Evolutionary conservation across 2,113 vertebrate genomes (phyloP), one percentile per base, ranked within the genome.

Genomic region (Bos javanicus): DNA sequence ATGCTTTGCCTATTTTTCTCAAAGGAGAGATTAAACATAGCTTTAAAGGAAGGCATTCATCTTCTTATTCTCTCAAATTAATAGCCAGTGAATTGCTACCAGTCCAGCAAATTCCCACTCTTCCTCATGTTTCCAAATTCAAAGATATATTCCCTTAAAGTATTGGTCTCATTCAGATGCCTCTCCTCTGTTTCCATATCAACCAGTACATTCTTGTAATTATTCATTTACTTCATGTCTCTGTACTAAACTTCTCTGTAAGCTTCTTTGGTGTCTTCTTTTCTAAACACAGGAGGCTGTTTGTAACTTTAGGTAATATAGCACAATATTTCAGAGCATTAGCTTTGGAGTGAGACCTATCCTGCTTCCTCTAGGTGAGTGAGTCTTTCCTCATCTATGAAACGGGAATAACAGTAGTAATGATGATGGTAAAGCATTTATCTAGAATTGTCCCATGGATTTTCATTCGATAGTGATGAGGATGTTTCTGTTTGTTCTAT

Each of bases 21-120:
- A n/a, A 92, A 93, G n/a, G 56, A 92, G n/a, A 85, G 23, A 89
- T 95, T 91, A 64, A 87, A 30, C 82, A 23, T 82, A 90, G 60
- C 30, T 97, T 94, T 71, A 95, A 86, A 87, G 46, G 30, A 96
- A 91, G 28, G 13, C 57, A 84, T 33, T 86, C 64, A 23, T 92
- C 23, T 64, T 87, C 25, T 46, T 91, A 6, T 80, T 94, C 67
- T 86, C 3, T 83, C 50, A 64, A 52, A 81, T 74, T 76, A 62
- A 50, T 80, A 64, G 23, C 78, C 48, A 36, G 82, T 43, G 67
- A 54, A 57, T 86, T 91, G 10, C n/a, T 67, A 54, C 26, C 62
- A 39, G 3, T 86, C 39, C 17, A 85, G 30, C 87, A 95, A 71
- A 95, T 96, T 50, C 25, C 43, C 36, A 30, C 54, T 64, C 59